Base-by-base conservation (phyloP, 1,140 invertebrate species). In the Acromyrmex echinatior region DNA sequence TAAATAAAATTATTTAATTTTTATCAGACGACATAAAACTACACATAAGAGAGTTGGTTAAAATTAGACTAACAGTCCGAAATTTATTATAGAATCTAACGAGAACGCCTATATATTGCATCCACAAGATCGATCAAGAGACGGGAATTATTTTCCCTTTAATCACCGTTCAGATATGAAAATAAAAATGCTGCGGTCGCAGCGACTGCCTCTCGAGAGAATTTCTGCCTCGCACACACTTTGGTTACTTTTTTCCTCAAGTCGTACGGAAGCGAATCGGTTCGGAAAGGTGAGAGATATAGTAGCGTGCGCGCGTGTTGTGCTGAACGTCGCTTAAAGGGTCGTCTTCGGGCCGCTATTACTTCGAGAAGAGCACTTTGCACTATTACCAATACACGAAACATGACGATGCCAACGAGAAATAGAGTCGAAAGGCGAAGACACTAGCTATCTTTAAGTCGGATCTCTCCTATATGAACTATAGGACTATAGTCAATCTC, bases 361-460 rank as follows among this genome's bases (percentile, higher is more conserved):
- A 93, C 92, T 92, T 91, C 88, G 86, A 91, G 88, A 93, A 91
- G 82, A 91, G 90, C 91, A 93, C 93, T 93, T 88, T 92, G 74
- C 56, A 73, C 92, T 92, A 93, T 93, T 92, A 93, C 90, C 92
- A 92, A 93, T 93, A 93, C 82, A 91, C 68, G 87, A 93, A 93
- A 93, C 92, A 91, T 66, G 63, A 65, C 74, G 53, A 78, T 7
- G 76, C 39, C 66, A 68, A 85, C 51, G 65, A 16, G 53, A 84
- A 74, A 51, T 71, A 90, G 79, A 90, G 86, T 71, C 51, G 65
- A 58, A 31, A 39, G 7, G 21, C 51, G 53, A 49, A 39, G 28
- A 31, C 73, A 68, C 56, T 73, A 60, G 56, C 39, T 74, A 80
- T 60, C 28, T 39, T 56, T 82, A 66, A 70, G 68, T 87, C 81